phyloP scores from a whole-genome alignment of 2,888 invertebrate genomes.

The Yponomeuta cagnagella region DNA sequence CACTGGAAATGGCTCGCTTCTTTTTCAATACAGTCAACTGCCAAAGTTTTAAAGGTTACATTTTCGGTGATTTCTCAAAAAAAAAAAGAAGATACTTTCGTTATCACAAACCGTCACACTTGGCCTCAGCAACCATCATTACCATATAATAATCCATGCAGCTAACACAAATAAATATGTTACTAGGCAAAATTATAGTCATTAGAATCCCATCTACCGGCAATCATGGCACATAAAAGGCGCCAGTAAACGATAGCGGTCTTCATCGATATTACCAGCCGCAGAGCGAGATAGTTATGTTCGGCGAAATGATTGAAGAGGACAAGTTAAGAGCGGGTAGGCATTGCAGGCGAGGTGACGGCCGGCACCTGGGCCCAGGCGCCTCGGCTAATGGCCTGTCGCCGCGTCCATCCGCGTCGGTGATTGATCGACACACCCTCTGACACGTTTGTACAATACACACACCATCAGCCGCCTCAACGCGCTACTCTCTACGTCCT shows the following conservation, averaged over 20 bases:
- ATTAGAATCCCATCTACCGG: not conserved
- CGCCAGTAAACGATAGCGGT: slow-evolving; percentile 4
- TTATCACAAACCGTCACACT: no score
- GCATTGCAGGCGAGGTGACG: slow-evolving; percentile 21
- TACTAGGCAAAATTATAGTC: not conserved
- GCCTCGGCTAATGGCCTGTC: slow-evolving; percentile 67
- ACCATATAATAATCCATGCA: no score
- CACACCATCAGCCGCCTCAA: slow-evolving; percentile 12
- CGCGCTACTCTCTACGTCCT: slow-evolving; percentile 1
- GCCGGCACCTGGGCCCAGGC: slow-evolving; percentile 52
- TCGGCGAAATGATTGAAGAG: slow-evolving; percentile 42
- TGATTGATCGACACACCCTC: slow-evolving; percentile 69
- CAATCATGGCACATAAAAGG: not conserved
- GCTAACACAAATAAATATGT: not conserved
- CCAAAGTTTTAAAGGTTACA: no score
- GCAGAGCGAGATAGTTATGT: not conserved
- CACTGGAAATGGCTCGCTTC: no score
- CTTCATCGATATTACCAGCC: not conserved
- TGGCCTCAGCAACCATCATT: no score
- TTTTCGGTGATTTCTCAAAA: no score
- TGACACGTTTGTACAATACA: slow-evolving; percentile 54
- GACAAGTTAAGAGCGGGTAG: slow-evolving; percentile 27
- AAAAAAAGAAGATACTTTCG: no score
- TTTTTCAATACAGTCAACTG: no score
- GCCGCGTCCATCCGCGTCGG: slow-evolving; percentile 57